These are phyloP conservation scores for Darevskia nairensis DNA, from an alignment of 2,797 vertebrate species.

Conservation along the genomic window DNA sequence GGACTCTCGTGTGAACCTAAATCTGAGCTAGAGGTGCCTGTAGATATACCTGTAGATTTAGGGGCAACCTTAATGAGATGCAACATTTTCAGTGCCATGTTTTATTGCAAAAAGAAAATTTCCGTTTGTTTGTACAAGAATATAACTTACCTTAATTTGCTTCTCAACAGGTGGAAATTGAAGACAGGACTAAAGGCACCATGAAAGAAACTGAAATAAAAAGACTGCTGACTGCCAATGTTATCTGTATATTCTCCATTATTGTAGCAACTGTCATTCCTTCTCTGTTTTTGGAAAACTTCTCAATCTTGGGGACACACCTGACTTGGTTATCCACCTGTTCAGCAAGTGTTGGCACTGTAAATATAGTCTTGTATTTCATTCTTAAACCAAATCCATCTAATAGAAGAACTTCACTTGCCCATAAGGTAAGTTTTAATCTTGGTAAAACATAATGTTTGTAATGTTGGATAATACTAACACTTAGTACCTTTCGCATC, in stretches of 20 bases:
- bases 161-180: constrained; percentile 57
- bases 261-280: constrained; percentile 85
- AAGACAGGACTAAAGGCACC: constrained; percentile 9
- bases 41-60: not conserved
- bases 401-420: constrained; percentile 86
- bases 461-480: not conserved
- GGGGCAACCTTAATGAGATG: not conserved
- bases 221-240: constrained; percentile 87
- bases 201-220: constrained; percentile 92
- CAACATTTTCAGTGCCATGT: not conserved
- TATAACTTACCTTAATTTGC: constrained; percentile 6
- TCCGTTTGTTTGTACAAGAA: not conserved
- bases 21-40: too few species aligned
- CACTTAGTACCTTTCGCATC: not conserved
- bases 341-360: constrained; percentile 79
- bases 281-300: constrained; percentile 80
- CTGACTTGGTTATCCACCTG: constrained; percentile 89
- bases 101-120: not conserved
- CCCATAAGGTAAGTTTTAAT: constrained; percentile 85
- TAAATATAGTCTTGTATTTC: constrained; percentile 86
- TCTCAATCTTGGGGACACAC: constrained; percentile 89
- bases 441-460: not conserved
- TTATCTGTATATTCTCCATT: constrained; percentile 82
- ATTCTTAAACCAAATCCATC: constrained; percentile 84
- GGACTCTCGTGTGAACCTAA: not conserved